Evolutionary conservation across 2,113 vertebrate genomes (phyloP), one percentile per base, ranked within the genome.

Genomic region (Gobio gobio): DNA sequence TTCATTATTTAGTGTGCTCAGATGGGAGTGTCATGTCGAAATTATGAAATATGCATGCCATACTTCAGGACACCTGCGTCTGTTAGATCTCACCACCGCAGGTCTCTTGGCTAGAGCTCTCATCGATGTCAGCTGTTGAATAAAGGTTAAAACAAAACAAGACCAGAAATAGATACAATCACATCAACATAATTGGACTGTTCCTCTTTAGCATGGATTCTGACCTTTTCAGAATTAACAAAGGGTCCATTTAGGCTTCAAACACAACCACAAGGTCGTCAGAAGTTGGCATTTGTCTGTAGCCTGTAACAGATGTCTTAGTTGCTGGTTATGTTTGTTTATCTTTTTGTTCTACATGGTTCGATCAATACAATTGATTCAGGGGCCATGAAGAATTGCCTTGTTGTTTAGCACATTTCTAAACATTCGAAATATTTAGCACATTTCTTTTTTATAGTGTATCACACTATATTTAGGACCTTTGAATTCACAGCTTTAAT

Each of bases 181-280:
- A 26, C 66, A 56, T 82, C 78, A 47, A 56, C 16, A 56, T 81
- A 72, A 75, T 77, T 75, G 83, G 64, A 78, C 56, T 64, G 82
- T 82, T 75, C 36, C 26, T 51, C 63, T 73, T 26, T 47, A 86
- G 61, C 33, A 79, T 58, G 58, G 24, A 83, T 20, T 5, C 45
- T 89, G 85, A 89, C 85, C 87, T 89, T 89, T 89, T 77, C 82
- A 81, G 33, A 45, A 68, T 72, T 58, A 80, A 72, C 63, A 73
- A 40, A 47, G 47, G 33, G 43, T 75, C 83, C 43, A 70, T 86
- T 89, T 81, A 26, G 78, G 58, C 36, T 84, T 61, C 63, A 78
- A 78, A 76, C 80, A 81, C 83, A 78, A 73, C 78, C 73, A 63
- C 75, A 74, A 78, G 56, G 63, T 87, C 78, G 51, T 86, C 82